Evolutionary conservation across 2,113 vertebrate species (phyloP), one percentile per base, ranked within the genome.

Genomic region (Sula dactylatra): DNA sequence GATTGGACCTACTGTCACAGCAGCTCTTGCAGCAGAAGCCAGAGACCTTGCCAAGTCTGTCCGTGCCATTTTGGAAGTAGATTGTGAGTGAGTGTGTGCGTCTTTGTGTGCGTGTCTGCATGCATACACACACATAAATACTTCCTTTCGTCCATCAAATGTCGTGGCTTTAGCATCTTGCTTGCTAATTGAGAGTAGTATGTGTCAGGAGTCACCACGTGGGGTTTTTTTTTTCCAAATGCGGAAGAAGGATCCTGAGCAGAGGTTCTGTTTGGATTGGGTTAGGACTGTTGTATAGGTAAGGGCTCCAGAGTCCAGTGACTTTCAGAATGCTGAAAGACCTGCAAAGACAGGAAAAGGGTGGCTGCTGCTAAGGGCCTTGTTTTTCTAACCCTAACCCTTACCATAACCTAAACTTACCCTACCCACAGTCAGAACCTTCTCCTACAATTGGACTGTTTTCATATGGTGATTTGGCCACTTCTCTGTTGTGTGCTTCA

Each of bases 21-120:
- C 98, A 27, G 85, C 98, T 4, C 97, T 99, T 47, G 98, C 98
- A 3, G 96, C 98, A 82, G 99, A 99, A 95, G 99, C 99, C 11
- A 98, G 98, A 93, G 99, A 99, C 49, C 98, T 99, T 27, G 96
- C 97, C 21, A 97, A 98, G 93, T 98, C 99, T 32, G 97, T 99
- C 65, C 98, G 98, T 78, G 98, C 99, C 94, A 67, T 99, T 79
- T 93, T 99, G 91, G 99, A 99, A 95, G 97, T 97, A 18, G 99
- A 99, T 64, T 98, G 99, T 99, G 97, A 99, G 99, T 99, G 42
- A 81, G 40, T 21, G 6, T 47, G 34, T 66, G 45, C 6, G 2
- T 31, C 72, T 69, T 34, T 32, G 17, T 67, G 50, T 47, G 52
- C 2, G 1, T 32, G 34, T 40, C 56, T 45, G 32, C 54, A 2